phyloP scores from a whole-genome alignment of 2,888 invertebrate genomes.

The Gymnocheta viridis region DNA sequence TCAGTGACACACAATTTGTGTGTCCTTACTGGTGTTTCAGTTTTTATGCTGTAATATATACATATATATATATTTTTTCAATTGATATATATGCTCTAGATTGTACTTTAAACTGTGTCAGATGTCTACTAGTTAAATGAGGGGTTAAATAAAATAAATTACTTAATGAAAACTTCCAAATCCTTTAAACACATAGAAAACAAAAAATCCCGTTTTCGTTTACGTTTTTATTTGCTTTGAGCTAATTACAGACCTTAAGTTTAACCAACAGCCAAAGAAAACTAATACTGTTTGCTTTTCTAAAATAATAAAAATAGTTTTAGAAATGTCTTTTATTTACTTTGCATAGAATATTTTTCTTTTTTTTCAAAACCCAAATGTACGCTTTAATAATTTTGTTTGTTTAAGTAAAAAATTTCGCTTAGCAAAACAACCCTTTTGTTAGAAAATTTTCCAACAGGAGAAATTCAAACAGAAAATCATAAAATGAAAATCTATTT shows the following conservation, averaged over 20 bases:
- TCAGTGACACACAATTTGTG: not conserved
- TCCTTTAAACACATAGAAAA: conserved; percentile 14
- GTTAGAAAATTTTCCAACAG: not conserved
- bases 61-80: too few species aligned
- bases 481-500: conserved; percentile 6
- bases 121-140: not conserved
- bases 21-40: too few species aligned
- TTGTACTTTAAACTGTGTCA: too few species aligned
- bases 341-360: not conserved
- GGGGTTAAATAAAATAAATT: conserved; percentile 12
- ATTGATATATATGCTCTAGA: not conserved
- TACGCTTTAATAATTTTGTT: conserved; percentile 33
- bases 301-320: not conserved
- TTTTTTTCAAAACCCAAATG: not conserved
- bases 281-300: conserved; percentile 16
- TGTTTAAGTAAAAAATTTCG: conserved; percentile 27
- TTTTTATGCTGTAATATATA: too few species aligned
- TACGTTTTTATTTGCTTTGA: conserved; percentile 14
- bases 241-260: conserved; percentile 4
- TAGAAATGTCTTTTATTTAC: not conserved
- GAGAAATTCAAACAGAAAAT: conserved; percentile 7
- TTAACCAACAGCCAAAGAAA: not conserved
- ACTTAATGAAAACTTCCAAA: conserved; percentile 18
- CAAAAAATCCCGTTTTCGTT: too few species aligned
- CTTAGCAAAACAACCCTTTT: conserved; percentile 1